Evolutionary conservation across 2,797 vertebrate genomes (phyloP), one percentile per base, ranked within the genome.

Genomic region (Protosalanx chinensis): DNA sequence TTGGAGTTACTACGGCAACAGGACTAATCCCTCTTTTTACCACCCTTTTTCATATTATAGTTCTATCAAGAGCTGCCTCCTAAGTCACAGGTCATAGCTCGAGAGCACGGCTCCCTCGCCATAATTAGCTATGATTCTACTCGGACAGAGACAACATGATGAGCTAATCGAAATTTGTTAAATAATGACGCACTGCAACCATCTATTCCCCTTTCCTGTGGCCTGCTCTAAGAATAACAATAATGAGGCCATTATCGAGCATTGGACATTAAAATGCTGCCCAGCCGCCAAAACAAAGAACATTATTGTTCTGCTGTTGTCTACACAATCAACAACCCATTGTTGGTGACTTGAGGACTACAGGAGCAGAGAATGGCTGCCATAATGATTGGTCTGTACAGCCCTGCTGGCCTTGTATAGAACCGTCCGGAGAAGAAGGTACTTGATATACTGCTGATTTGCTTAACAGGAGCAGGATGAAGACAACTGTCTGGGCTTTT

Each of bases 261-360:
- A 94, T 87, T 92, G 90, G 94, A 94, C 95, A 95, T 97, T 96
- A 95, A 96, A 96, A 96, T 85, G 89, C 93, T 91, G 93, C 92
- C 89, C 93, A 93, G 93, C 93, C 94, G 93, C 93, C 94, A 95
- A 88, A 96, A 97, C 96, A 97, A 94, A 96, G 93, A 92, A 93
- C 92, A 92, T 94, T 95, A 97, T 97, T 96, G 96, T 97, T 95
- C 93, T 93, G 90, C 90, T 93, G 94, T 94, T 96, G 94, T 96
- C 93, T 94, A 95, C 96, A 97, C 94, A 98, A 98, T 98, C 96
- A 98, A 97, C 96, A 96, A 96, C 92, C 95, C 95, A 97, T 98
- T 98, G 96, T 98, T 93, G 93, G 89, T 85, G 93, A 93, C 94
- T 94, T 95, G 95, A 97, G 93, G 95, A 96, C 94, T 93, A 94